phyloP scores from a whole-genome alignment of 2,888 invertebrate species.

The Spicauda simplicius region DNA sequence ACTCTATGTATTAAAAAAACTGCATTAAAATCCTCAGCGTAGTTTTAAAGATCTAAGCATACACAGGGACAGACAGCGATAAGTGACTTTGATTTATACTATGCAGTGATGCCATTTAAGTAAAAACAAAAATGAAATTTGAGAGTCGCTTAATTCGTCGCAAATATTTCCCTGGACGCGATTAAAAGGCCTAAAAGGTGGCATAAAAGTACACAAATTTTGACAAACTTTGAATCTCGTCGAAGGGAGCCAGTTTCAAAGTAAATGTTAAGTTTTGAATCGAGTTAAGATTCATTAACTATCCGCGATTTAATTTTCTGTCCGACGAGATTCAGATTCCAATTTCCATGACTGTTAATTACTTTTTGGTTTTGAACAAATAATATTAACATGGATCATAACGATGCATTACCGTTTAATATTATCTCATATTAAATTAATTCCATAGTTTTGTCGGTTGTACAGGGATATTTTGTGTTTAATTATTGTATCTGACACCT shows the following conservation, averaged over 20 bases:
- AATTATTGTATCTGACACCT: no score
- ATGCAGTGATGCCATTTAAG: slow-evolving; percentile 16
- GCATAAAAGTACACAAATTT: slow-evolving; percentile 66
- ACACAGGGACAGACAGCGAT: no score
- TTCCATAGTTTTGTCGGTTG: neutral
- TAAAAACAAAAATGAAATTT: slow-evolving; percentile 22
- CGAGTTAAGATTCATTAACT: slow-evolving; percentile 79
- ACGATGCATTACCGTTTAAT: neutral
- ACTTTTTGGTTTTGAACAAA: slow-evolving; percentile 5
- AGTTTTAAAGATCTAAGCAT: no score
- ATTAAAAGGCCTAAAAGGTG: slow-evolving; percentile 51
- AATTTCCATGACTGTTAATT: slow-evolving; percentile 56
- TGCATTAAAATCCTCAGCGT: no score
- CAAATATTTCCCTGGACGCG: slow-evolving; percentile 32
- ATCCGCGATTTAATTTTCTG: slow-evolving; percentile 75
- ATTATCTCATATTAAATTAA: neutral
- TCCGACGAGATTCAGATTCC: slow-evolving; percentile 73
- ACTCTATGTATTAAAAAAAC: no score
- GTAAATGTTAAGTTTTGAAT: slow-evolving; percentile 74
- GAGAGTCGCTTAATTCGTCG: slow-evolving; percentile 17
- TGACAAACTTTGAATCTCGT: slow-evolving; percentile 71
- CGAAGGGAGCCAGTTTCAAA: slow-evolving; percentile 66
- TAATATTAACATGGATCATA: neutral
- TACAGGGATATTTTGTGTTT: no score
- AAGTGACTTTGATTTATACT: no score